A percentile compares a stretch with the other conserved stretches of the same genome.
These are phyloP conservation scores for Anableps anableps DNA, from an alignment of 2,797 vertebrate species.

Conservation along the genomic window DNA sequence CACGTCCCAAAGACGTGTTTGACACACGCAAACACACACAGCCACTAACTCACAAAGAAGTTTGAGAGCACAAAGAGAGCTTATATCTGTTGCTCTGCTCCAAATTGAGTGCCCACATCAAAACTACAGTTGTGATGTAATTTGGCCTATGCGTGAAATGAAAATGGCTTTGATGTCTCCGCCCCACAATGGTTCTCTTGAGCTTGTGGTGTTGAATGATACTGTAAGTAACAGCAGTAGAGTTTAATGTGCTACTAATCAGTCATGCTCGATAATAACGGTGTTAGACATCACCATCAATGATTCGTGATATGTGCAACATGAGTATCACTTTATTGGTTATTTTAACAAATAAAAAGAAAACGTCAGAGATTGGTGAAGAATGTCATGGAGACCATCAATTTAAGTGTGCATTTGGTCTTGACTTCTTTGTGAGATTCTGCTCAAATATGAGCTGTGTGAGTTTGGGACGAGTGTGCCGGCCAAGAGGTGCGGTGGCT, in stretches of 20 bases:
- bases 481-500: slow-evolving; percentile 54
- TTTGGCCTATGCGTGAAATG: slow-evolving; percentile 47
- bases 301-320: slow-evolving; percentile 37
- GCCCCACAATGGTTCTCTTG: slow-evolving; percentile 49
- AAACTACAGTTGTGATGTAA: slow-evolving; percentile 47
- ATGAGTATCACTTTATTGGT: slow-evolving; percentile 10
- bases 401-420: slow-evolving; percentile 43
- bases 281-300: slow-evolving; percentile 39
- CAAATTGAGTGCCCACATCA: slow-evolving; percentile 40
- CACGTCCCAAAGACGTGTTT: slow-evolving; percentile 79
- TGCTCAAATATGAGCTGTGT: slow-evolving; percentile 78
- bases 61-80: slow-evolving; percentile 29
- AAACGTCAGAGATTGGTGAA: slow-evolving; percentile 28
- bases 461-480: slow-evolving; percentile 82
- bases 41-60: slow-evolving; percentile 76
- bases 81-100: slow-evolving; percentile 39
- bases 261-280: slow-evolving; percentile 37
- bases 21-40: slow-evolving; percentile 80
- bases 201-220: slow-evolving; percentile 50
- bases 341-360: not conserved
- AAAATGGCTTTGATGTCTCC: slow-evolving; percentile 60
- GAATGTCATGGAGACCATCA: slow-evolving; percentile 22
- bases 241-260: slow-evolving; percentile 13
- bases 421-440: slow-evolving; percentile 57
- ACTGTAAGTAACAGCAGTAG: slow-evolving; percentile 14